These are phyloP conservation scores for Grammomys dolichurus DNA, from an alignment of 2,113 vertebrate genomes.

Conservation along the genomic window DNA sequence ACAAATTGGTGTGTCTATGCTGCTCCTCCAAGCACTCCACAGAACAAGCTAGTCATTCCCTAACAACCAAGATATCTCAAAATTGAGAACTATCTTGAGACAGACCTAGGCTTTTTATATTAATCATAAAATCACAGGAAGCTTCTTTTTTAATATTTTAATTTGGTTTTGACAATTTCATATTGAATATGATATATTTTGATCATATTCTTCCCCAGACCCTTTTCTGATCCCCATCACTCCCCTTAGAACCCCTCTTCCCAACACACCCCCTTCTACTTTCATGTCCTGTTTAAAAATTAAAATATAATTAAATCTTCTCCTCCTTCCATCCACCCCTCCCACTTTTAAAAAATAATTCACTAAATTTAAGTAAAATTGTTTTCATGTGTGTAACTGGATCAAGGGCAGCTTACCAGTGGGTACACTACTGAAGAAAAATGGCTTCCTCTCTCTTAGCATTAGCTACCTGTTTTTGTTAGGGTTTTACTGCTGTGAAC, in stretches of 20 bases:
- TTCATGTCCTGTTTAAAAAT: neutral
- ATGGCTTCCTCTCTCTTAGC: neutral
- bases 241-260: neutral
- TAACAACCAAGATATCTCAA: slow-evolving; percentile 12
- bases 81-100: neutral
- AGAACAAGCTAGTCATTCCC: neutral
- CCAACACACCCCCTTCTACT: neutral
- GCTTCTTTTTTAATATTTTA: neutral
- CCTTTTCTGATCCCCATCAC: neutral
- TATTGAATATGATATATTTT: neutral
- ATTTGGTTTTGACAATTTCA: neutral
- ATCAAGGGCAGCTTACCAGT: neutral
- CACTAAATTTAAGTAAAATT: neutral
- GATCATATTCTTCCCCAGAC: neutral
- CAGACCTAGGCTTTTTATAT: neutral
- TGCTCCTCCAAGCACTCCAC: too few species aligned
- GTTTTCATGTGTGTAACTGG: neutral
- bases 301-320: neutral
- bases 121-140: neutral
- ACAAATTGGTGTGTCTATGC: neutral
- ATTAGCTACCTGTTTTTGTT: too few species aligned
- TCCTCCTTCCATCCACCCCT: neutral
- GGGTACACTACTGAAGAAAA: neutral
- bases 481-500: too few species aligned
- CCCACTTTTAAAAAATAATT: neutral